Evolutionary conservation across 2,888 invertebrate genomes (phyloP).

Genomic region (Epinotia nisella): DNA sequence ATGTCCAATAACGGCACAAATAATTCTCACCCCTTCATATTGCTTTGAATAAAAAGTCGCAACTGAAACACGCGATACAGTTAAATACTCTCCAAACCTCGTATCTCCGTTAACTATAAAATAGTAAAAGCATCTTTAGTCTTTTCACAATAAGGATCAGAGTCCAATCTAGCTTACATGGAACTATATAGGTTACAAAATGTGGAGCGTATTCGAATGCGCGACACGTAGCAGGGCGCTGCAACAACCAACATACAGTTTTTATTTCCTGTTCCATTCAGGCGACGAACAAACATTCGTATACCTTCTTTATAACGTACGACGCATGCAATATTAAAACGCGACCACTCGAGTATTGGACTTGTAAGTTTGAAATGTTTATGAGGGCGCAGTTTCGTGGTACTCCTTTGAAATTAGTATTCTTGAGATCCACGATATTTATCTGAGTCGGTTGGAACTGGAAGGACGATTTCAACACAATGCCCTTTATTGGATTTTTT

Average conservation of each 20-base stretch:
- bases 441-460: neutral
- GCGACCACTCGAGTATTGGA: slow-evolving; percentile 39
- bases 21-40: slow-evolving; percentile 38
- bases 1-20: slow-evolving; percentile 35
- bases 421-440: slow-evolving; percentile 1
- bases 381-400: slow-evolving; percentile 11
- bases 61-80: slow-evolving; percentile 33
- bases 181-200: neutral
- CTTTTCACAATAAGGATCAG: neutral
- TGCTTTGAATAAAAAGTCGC: slow-evolving; percentile 40
- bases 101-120: neutral
- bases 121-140: neutral
- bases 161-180: neutral
- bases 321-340: slow-evolving; percentile 47
- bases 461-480: neutral
- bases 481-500: neutral
- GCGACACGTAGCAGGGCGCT: slow-evolving; percentile 63
- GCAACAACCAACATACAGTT: slow-evolving; percentile 66
- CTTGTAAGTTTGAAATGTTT: slow-evolving; percentile 37
- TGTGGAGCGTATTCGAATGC: slow-evolving; percentile 55
- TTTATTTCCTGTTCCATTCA: slow-evolving; percentile 61
- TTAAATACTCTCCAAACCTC: neutral
- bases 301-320: slow-evolving; percentile 44
- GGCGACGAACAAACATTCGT: slow-evolving; percentile 59
- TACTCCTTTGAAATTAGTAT: slow-evolving; percentile 2